Evolutionary conservation across 2,113 vertebrate genomes (phyloP).

Genomic region (Aviceda subcristata): DNA sequence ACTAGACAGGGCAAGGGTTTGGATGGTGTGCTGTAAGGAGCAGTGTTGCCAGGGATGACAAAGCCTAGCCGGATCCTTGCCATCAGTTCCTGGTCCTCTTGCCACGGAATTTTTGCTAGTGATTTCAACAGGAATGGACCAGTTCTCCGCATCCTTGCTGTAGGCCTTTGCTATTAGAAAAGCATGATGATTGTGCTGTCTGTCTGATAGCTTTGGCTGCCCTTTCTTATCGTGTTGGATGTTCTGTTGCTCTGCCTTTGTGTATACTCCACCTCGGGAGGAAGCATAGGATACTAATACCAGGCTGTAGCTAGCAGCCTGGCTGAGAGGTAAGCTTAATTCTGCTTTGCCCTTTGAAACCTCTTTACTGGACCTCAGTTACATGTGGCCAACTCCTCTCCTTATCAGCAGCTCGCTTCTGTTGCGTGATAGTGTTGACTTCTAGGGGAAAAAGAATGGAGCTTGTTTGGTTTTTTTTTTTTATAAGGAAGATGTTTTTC

Average conservation of each 20-base stretch:
- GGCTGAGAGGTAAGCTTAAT: background rate
- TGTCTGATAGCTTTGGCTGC: background rate
- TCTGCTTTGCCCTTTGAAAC: conserved; percentile 18
- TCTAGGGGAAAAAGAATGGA: background rate
- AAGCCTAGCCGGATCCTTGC: background rate
- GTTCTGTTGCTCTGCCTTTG: background rate
- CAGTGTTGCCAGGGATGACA: background rate
- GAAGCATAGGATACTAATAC: background rate
- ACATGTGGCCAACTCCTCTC: background rate
- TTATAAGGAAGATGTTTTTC: background rate
- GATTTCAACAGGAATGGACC: fast-evolving
- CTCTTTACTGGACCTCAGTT: background rate
- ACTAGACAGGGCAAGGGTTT: background rate
- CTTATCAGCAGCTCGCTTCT: background rate
- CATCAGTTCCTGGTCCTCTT: background rate
- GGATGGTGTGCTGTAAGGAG: background rate
- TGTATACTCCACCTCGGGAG: background rate
- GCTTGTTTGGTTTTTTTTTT: background rate
- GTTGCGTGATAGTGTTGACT: background rate
- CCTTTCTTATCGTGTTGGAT: background rate
- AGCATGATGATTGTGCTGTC: fast-evolving
- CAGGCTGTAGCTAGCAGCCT: background rate
- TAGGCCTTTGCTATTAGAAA: background rate
- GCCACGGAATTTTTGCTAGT: background rate
- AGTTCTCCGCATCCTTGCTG: background rate